These are phyloP conservation scores for Callyntrura sp. DNA, from an alignment of 2,888 invertebrate genomes.

Conservation along the genomic window DNA sequence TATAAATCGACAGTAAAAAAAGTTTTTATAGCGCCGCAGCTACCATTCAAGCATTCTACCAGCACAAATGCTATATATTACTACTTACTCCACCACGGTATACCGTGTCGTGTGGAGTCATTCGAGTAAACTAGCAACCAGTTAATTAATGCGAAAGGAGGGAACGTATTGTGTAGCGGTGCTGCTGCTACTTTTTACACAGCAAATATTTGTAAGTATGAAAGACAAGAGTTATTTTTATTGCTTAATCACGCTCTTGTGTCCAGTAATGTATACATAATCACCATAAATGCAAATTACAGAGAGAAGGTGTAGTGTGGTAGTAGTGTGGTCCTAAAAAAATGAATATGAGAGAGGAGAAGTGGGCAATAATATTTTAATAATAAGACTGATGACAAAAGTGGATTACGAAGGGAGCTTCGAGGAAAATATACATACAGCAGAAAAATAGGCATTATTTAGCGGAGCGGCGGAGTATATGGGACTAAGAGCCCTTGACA, in stretches of 20 bases:
- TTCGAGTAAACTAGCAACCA: conserved; percentile 10
- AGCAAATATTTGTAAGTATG: conserved; percentile 48
- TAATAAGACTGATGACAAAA: conserved; percentile 49
- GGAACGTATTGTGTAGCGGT: background rate
- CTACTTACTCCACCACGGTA: background rate
- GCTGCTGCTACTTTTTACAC: background rate
- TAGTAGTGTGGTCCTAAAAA: background rate
- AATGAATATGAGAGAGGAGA: conserved; percentile 2
- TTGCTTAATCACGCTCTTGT: conserved; percentile 61
- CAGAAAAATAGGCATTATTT: too few relatives aligned
- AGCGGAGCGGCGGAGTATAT: too few relatives aligned
- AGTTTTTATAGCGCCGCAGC: conserved; percentile 19
- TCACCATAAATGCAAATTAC: conserved; percentile 56
- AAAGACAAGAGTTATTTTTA: conserved; percentile 26
- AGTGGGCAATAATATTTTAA: conserved; percentile 52
- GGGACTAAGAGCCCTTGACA: conserved; percentile 65
- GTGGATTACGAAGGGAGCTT: conserved; percentile 39
- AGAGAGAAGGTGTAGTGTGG: background rate
- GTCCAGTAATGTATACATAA: background rate
- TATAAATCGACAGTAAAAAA: conserved; percentile 48
- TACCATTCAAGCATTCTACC: background rate
- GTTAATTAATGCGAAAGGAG: conserved; percentile 56
- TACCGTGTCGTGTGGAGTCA: too few relatives aligned
- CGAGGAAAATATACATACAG: background rate
- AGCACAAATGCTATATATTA: background rate